These are phyloP conservation scores for Neocloeon triangulifer DNA, from an alignment of 1,140 invertebrate species.

Conservation along the genomic window DNA sequence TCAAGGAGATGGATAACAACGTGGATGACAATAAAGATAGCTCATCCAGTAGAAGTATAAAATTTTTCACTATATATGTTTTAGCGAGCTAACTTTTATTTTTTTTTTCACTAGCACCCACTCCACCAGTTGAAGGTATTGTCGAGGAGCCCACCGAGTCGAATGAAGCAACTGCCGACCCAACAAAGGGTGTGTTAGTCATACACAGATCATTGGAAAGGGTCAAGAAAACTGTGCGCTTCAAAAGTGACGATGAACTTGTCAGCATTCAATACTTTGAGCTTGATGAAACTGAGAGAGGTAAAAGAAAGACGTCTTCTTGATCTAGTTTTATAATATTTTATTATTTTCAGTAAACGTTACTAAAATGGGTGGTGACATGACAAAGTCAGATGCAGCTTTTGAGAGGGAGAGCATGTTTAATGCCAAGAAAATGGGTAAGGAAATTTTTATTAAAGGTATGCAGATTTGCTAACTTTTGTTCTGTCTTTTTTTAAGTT, in stretches of 20 bases:
- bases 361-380: constrained; percentile 73
- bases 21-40: constrained; percentile 11
- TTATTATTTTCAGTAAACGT: constrained; percentile 51
- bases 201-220: constrained; percentile 39
- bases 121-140: neutral
- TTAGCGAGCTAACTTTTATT: too few relatives aligned
- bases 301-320: constrained; percentile 18
- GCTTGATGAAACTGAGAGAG: constrained; percentile 76
- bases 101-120: neutral
- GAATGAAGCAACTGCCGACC: constrained; percentile 12
- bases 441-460: neutral
- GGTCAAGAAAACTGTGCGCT: constrained; percentile 58
- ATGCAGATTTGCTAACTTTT: neutral
- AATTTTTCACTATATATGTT: too few relatives aligned
- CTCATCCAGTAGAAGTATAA: constrained; percentile 14
- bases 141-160: constrained; percentile 2
- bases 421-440: constrained; percentile 44
- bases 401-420: constrained; percentile 65
- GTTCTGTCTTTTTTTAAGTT: constrained; percentile 14
- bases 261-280: constrained; percentile 73
- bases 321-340: constrained; percentile 7
- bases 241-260: constrained; percentile 57
- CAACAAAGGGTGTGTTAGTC: constrained; percentile 41
- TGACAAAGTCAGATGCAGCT: constrained; percentile 72
- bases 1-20: constrained; percentile 9